A percentile compares a stretch with the other conserved stretches of the same genome.
These are phyloP conservation scores for Carassius gibelio DNA, from an alignment of 2,113 vertebrate species.

Conservation along the genomic window DNA sequence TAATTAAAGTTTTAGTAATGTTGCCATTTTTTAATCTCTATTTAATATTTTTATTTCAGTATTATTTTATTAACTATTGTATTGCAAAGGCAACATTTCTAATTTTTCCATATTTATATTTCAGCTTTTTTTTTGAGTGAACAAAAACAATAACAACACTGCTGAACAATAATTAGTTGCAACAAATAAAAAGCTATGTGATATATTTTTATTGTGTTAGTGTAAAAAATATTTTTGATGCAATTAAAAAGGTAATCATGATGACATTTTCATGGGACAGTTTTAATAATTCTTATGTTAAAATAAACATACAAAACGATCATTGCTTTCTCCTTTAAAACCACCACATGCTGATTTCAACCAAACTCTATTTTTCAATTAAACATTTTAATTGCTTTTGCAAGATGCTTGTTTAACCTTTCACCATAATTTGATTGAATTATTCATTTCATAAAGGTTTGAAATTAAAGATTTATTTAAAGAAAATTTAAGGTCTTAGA, in stretches of 20 bases:
- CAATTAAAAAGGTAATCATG: not conserved
- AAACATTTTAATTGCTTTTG: not conserved
- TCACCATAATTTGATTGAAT: not conserved
- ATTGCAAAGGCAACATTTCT: no score
- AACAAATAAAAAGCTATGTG: no score
- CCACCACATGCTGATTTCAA: not conserved
- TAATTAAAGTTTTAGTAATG: no score
- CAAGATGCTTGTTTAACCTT: not conserved
- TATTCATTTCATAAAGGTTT: not conserved
- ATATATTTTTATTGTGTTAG: no score
- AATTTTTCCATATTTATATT: no score
- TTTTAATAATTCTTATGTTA: not conserved
- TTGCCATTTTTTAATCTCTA: no score
- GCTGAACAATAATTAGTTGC: no score
- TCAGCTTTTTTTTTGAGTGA: no score
- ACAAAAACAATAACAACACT: no score
- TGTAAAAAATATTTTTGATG: not conserved
- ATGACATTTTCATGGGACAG: not conserved
- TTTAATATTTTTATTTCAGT: no score
- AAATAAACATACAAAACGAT: not conserved
- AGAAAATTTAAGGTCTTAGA: not conserved
- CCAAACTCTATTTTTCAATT: not conserved
- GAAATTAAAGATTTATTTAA: not conserved
- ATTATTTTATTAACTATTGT: no score
- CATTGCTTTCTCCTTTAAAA: not conserved